Evolutionary conservation across 1,140 invertebrate species (phyloP).

Genomic region (Pygmarrhopalites habei): DNA sequence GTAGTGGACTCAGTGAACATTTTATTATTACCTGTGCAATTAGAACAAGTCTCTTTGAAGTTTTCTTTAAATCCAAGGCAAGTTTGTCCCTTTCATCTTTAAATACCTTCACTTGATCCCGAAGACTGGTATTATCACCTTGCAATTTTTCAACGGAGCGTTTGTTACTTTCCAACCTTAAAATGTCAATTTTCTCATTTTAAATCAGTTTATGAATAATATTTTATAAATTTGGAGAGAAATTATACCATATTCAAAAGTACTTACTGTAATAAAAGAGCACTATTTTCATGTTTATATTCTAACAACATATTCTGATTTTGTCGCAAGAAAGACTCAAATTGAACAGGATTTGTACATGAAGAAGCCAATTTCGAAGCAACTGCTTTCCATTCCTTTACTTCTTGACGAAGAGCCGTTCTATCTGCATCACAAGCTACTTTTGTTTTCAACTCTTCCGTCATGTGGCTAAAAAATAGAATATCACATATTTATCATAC

Average conservation of each 20-base stretch:
- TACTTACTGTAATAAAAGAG: slow-evolving; percentile 2
- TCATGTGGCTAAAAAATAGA: too few relatives aligned
- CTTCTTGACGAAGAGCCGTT: slow-evolving; percentile 16
- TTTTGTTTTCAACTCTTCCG: slow-evolving; percentile 19
- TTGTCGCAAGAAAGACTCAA: slow-evolving; percentile 25
- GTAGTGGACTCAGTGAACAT: too few relatives aligned
- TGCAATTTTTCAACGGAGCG: slow-evolving; percentile 4
- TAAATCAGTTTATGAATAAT: not conserved
- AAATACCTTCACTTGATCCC: slow-evolving; percentile 24
- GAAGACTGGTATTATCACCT: slow-evolving; percentile 7
- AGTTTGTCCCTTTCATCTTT: slow-evolving; percentile 22
- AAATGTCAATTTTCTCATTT: not conserved
- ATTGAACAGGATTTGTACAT: slow-evolving; percentile 17
- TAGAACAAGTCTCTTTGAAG: slow-evolving; percentile 13
- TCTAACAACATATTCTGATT: slow-evolving; percentile 31
- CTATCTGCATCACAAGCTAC: slow-evolving; percentile 19
- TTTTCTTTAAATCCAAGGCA: slow-evolving; percentile 22
- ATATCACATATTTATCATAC: too few relatives aligned
- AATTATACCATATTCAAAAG: not conserved
- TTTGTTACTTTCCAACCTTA: not conserved
- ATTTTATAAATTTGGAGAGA: slow-evolving; percentile 7
- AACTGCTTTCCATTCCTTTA: slow-evolving; percentile 23
- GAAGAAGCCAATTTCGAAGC: slow-evolving; percentile 22
- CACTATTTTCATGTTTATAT: slow-evolving; percentile 26
- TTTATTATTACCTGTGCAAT: slow-evolving; percentile 34